Percentiles rank a stretch among this genome's conserved stretches.
Evolutionary conservation across 2,797 vertebrate species (phyloP).

Genomic region (Setipinna tenuifilis): DNA sequence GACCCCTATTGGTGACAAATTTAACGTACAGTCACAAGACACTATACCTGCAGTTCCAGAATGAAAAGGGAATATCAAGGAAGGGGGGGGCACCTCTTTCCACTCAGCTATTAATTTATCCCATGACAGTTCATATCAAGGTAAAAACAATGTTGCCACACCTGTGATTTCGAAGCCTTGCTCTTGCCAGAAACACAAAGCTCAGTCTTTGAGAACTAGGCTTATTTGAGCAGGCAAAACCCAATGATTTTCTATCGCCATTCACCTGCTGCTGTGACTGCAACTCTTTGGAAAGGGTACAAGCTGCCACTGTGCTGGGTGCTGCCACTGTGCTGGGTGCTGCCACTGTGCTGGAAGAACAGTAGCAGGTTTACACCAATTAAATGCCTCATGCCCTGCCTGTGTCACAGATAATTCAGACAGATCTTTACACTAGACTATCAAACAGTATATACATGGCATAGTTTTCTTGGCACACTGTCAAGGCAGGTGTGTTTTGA

Average conservation of each 20-base stretch:
- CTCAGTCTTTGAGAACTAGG: neutral
- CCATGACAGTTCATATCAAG: slow-evolving; percentile 14
- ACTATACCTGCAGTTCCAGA: neutral
- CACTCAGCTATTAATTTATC: slow-evolving; percentile 24
- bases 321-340: neutral
- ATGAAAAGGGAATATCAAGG: neutral
- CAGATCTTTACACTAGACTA: neutral
- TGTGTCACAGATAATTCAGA: too few species aligned
- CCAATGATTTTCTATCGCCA: neutral
- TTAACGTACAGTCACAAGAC: neutral
- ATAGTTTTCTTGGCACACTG: neutral
- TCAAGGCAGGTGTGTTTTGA: neutral
- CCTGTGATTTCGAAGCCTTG: neutral
- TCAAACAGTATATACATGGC: neutral
- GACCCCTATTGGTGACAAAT: neutral
- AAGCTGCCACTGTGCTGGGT: slow-evolving; percentile 2
- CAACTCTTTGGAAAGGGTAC: neutral
- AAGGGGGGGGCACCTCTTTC: neutral
- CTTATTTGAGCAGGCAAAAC: neutral
- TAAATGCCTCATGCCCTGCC: neutral
- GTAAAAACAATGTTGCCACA: neutral
- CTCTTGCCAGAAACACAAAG: neutral
- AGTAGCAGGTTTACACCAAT: neutral
- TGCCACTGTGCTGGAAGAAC: neutral
- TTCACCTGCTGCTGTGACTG: neutral